Conservation (phyloP, 2,888 invertebrate species). For the Homarus gammarus region DNA sequence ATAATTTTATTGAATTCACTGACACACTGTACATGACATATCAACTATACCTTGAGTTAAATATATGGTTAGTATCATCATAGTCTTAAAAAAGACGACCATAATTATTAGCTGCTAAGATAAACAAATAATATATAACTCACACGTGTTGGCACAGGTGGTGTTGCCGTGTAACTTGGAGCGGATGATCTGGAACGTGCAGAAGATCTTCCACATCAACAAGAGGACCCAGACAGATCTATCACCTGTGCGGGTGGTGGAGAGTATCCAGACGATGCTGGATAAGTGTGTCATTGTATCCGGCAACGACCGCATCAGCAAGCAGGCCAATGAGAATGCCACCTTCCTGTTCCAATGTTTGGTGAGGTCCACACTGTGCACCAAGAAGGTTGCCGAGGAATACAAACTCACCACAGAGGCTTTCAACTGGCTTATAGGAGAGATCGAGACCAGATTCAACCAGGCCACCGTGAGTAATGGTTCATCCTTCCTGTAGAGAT, state of each 20-base stretch:
- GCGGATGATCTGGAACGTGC: conserved; percentile 99
- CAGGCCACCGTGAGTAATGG: conserved; percentile 91
- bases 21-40: no score
- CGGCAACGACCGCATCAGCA: conserved; percentile 96
- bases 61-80: no score
- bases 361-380: conserved; percentile 95
- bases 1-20: no score
- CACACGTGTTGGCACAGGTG: conserved; percentile 82
- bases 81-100: no score
- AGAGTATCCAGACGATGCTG: conserved; percentile 90
- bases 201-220: conserved; percentile 99
- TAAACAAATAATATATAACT: no score
- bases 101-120: no score
- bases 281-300: conserved; percentile 95
- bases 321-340: conserved; percentile 98
- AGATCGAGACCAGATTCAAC: conserved; percentile 98
- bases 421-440: conserved; percentile 99
- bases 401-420: conserved; percentile 96
- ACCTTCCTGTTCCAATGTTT: conserved; percentile 97
- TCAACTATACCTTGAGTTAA: no score
- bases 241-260: conserved; percentile 87
- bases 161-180: conserved; percentile 98
- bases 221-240: conserved; percentile 94
- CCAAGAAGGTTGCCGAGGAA: conserved; percentile 97
- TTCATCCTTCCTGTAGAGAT: no score